A percentile compares a stretch with the other conserved stretches of the same genome.
These are phyloP conservation scores for Cryptomyrus ogoouensis DNA, from an alignment of 2,113 vertebrate genomes.

Conservation along the genomic window DNA sequence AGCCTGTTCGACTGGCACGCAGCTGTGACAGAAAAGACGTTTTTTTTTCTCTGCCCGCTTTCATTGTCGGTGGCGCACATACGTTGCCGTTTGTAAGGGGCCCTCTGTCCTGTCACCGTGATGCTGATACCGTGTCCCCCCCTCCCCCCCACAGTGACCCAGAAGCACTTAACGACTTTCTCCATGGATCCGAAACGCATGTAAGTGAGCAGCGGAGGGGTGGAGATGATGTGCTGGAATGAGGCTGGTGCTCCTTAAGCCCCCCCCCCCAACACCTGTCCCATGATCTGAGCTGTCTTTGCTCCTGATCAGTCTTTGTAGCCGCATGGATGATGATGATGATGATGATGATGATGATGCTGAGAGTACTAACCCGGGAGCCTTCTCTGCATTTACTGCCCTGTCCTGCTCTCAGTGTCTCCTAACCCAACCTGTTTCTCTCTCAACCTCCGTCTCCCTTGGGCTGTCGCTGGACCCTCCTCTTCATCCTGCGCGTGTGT, in stretches of 20 bases:
- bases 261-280: not conserved
- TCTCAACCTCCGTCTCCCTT: conserved; percentile 14
- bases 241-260: not conserved
- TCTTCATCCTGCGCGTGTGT: conserved; percentile 44
- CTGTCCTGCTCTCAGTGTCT: conserved; percentile 26
- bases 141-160: conserved; percentile 56
- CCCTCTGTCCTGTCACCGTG: not conserved
- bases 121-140: conserved; percentile 28
- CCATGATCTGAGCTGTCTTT: conserved; percentile 21
- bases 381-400: conserved; percentile 38
- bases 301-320: conserved; percentile 26
- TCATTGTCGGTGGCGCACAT: not conserved
- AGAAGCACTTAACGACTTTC: conserved; percentile 72
- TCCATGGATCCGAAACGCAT: conserved; percentile 75
- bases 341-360: conserved; percentile 21
- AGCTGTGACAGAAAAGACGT: not conserved
- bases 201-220: conserved; percentile 48
- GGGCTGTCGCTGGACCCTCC: conserved; percentile 41
- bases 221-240: not conserved
- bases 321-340: conserved; percentile 22
- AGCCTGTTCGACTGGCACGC: not conserved
- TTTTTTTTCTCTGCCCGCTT: not conserved
- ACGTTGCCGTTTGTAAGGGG: not conserved
- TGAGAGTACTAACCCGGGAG: conserved; percentile 45
- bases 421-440: conserved; percentile 27